phyloP scores from a whole-genome alignment of 2,888 invertebrate genomes.

The Caenorhabditis macrosperma region DNA sequence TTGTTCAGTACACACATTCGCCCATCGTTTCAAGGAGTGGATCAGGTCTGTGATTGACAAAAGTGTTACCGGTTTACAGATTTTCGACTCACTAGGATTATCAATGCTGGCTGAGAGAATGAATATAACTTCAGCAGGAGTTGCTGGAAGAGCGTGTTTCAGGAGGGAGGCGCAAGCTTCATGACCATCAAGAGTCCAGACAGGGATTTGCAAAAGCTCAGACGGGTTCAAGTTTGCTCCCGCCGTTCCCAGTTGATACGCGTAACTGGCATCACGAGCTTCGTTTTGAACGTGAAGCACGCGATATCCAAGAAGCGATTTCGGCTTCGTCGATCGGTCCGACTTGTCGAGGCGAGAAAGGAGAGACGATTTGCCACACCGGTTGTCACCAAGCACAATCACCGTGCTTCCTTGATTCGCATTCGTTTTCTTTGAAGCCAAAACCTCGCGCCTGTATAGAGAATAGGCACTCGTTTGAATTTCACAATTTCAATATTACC shows the following conservation, averaged over 20 bases:
- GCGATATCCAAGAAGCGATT: slow-evolving; percentile 73
- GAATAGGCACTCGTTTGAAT: background rate
- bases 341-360: slow-evolving; percentile 70
- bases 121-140: slow-evolving; percentile 69
- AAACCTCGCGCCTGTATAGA: slow-evolving; percentile 54
- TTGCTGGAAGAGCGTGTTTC: slow-evolving; percentile 70
- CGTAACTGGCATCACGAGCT: slow-evolving; percentile 74
- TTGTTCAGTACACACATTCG: slow-evolving; percentile 69
- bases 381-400: slow-evolving; percentile 74
- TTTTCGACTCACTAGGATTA: slow-evolving; percentile 65
- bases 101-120: slow-evolving; percentile 75
- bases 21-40: slow-evolving; percentile 75
- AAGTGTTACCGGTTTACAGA: too few relatives aligned
- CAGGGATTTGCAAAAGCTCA: slow-evolving; percentile 67
- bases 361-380: slow-evolving; percentile 75
- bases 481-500: slow-evolving; percentile 22
- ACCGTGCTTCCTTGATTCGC: slow-evolving; percentile 71
- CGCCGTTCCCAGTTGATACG: slow-evolving; percentile 77
- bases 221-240: slow-evolving; percentile 73
- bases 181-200: slow-evolving; percentile 76
- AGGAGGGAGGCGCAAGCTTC: slow-evolving; percentile 72
- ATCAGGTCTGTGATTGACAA: slow-evolving; percentile 59
- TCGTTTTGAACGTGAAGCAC: slow-evolving; percentile 76
- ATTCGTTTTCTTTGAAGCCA: slow-evolving; percentile 68
- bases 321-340: slow-evolving; percentile 50